Evolutionary conservation across 2,113 vertebrate genomes (phyloP).

Genomic region (Anser brachyrhynchus): DNA sequence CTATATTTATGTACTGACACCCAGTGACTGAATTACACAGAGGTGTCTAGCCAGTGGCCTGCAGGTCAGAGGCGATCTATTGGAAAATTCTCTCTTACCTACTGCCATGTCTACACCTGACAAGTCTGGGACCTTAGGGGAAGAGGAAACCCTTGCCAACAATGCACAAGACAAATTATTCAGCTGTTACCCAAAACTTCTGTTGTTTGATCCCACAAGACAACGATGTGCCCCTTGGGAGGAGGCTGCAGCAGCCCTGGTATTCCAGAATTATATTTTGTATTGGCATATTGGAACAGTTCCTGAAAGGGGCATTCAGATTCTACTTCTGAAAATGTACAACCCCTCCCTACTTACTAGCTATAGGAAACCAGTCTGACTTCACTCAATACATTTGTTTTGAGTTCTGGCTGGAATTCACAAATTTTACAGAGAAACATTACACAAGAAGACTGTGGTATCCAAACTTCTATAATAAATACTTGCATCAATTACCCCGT

Average conservation of each 20-base stretch:
- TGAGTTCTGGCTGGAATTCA: background rate
- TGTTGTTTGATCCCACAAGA: background rate
- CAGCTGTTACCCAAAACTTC: background rate
- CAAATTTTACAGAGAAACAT: background rate
- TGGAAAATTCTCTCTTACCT: background rate
- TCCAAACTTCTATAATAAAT: conserved; percentile 18
- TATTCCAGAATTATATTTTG: background rate
- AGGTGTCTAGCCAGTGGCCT: background rate
- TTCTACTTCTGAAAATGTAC: background rate
- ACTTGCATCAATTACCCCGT: background rate
- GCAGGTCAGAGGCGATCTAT: background rate
- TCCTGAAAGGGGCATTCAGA: background rate
- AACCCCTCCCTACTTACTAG: background rate
- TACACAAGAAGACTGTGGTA: background rate
- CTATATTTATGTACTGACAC: accelerated
- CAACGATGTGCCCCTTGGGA: accelerated
- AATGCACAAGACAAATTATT: background rate
- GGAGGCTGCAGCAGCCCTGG: background rate
- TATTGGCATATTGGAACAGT: background rate
- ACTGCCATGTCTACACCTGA: background rate
- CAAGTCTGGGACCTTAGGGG: background rate
- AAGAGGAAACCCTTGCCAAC: background rate
- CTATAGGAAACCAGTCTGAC: background rate
- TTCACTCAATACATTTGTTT: background rate
- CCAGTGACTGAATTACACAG: background rate